A percentile compares a stretch with the other conserved stretches of the same genome.
Conservation (phyloP, 92 coral and sea anemone species). For the Zoanthus sociatus region DNA sequence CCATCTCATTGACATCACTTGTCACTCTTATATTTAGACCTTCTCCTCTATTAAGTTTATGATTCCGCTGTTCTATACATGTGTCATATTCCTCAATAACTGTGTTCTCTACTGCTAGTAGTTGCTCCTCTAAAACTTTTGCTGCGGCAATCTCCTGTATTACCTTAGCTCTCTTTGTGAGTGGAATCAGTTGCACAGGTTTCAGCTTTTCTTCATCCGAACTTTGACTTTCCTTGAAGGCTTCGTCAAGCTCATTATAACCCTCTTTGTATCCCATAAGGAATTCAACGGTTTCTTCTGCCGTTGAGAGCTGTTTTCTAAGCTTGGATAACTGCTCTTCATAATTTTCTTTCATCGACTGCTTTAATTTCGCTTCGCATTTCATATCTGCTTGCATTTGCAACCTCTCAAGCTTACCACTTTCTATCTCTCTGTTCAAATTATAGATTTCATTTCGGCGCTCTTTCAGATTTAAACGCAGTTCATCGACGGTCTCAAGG, state of each 20-base stretch:
- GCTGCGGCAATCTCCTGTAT: conserved; percentile 91
- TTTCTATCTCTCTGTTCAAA: conserved; percentile 78
- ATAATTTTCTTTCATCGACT: conserved; percentile 66
- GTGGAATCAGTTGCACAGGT: conserved; percentile 43
- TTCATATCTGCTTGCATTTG: conserved; percentile 68
- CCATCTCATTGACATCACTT: conserved; percentile 67
- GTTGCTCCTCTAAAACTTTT: conserved; percentile 87
- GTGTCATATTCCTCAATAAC: conserved; percentile 90
- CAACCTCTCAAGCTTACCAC: conserved; percentile 68
- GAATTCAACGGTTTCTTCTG: conserved; percentile 67
- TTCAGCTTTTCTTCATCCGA: conserved; percentile 75
- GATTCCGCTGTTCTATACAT: conserved; percentile 76
- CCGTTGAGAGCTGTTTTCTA: conserved; percentile 77
- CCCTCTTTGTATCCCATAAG: conserved; percentile 85
- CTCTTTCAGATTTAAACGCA: conserved; percentile 68
- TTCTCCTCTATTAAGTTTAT: conserved; percentile 40
- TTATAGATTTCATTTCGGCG: conserved; percentile 75
- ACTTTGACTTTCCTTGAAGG: conserved; percentile 77
- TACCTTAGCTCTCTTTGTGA: conserved; percentile 74
- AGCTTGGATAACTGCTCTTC: conserved; percentile 74
- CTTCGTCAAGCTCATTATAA: conserved; percentile 87
- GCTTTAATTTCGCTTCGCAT: conserved; percentile 73
- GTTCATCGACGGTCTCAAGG: conserved; percentile 52
- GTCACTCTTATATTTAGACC: conserved; percentile 47
- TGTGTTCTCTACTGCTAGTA: conserved; percentile 81